Evolutionary conservation across 2,888 invertebrate species (phyloP), one percentile per base, ranked within the genome.

Genomic region (Tromatobia lineatoria): DNA sequence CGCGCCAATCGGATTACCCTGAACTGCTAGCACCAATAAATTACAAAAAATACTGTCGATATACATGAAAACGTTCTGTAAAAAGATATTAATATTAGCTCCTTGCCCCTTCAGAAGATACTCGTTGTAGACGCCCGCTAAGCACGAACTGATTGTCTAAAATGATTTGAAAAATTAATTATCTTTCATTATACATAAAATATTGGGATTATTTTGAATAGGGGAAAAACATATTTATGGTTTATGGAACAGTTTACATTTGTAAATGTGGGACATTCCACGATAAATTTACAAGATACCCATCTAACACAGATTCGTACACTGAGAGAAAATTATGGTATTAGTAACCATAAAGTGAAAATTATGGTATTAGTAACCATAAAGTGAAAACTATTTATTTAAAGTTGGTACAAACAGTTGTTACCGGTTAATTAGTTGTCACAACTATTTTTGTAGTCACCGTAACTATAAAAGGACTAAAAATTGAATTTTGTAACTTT

Each of bases 11-110:
- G 97, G 90, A 89, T 96, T 95, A 0, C 97, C 97, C 91, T 96
- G 96, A 4, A 89, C 81, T 95, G 91, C 73, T 59, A 99, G 94
- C 80, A 98, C 94, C 3, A 96, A 93, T n/a, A 96, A 93, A 93
- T 99, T 99, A 92, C 98, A 98, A n/a, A 98, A 91, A 85, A 99
- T 98, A 4, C 99, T 99, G 94, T 99, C 98, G 38, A 98, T 92
- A 93, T 99, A 99, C 98, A 99, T 98, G 91, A 98, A 99, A 8
- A 98, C 96, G 93, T 99, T 99, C 94, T 99, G 99, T 87, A 99
- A 94, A 94, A 98, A 98, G 90, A 99, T 97, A 91, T 98, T 97
- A 0, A 98, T 97, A 87, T 97, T 96, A 2, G 96, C 96, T 20
- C 98, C 98, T 89, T 96, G 96, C 38, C 96, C 97, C 94, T 99